phyloP scores from a whole-genome alignment of 2,888 invertebrate species.

The Tiphia femorata region DNA sequence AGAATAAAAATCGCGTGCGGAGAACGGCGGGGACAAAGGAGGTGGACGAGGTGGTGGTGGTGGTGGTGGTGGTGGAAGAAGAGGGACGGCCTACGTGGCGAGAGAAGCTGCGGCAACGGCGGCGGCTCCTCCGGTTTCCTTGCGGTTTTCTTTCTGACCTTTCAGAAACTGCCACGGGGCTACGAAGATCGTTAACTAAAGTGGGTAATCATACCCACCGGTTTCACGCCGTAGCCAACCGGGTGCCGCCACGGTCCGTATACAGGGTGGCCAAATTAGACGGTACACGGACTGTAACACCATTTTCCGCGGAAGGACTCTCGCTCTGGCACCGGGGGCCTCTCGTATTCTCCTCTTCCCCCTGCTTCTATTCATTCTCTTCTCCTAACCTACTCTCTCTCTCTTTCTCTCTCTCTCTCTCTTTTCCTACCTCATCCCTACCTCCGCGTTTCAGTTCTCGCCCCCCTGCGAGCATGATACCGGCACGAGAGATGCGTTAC shows the following conservation, averaged over 20 bases:
- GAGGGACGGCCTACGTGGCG: not conserved
- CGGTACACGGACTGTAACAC: slow-evolving; percentile 28
- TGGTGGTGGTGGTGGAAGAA: not conserved
- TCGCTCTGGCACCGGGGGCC: too few relatives aligned
- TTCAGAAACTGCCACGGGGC: slow-evolving; percentile 37
- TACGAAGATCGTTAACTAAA: slow-evolving; percentile 61
- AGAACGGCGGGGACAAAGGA: not conserved
- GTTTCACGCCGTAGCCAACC: slow-evolving; percentile 57
- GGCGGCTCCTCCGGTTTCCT: slow-evolving; percentile 50
- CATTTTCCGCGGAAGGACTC: slow-evolving; percentile 13
- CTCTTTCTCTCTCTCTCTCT: not conserved
- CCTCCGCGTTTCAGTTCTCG: not conserved
- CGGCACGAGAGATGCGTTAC: slow-evolving; percentile 5
- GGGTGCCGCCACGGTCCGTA: slow-evolving; percentile 21
- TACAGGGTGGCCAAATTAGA: slow-evolving; percentile 44
- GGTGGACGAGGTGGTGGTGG: not conserved
- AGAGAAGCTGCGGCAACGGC: not conserved
- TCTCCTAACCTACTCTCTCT: not conserved
- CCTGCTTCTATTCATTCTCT: not conserved
- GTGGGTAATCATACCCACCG: slow-evolving; percentile 64
- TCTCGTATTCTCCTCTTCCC: slow-evolving; percentile 11
- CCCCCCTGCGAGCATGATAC: not conserved
- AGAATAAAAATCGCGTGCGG: too few relatives aligned
- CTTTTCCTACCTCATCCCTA: not conserved
- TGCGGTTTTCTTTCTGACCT: slow-evolving; percentile 57